Percentiles rank a stretch among this genome's conserved stretches.
Conservation (phyloP, 1,140 invertebrate species). For the Drosophila arawakana region DNA sequence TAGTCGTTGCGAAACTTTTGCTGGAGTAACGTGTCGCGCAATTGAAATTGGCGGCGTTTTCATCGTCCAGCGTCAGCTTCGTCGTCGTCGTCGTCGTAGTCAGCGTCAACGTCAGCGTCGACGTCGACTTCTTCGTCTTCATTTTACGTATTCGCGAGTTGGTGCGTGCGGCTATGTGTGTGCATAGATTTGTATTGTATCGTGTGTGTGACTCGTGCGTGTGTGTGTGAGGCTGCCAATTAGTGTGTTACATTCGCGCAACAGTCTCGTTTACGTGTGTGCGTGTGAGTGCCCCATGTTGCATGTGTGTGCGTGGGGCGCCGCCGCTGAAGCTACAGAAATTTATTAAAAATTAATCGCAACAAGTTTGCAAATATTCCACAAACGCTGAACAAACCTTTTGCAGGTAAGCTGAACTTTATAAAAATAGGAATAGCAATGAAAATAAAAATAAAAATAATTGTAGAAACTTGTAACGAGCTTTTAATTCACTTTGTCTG, state of each 20-base stretch:
- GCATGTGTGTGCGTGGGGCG: slow-evolving; percentile 34
- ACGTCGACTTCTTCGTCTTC: slow-evolving; percentile 17
- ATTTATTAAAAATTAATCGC: slow-evolving; percentile 28
- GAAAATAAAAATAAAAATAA: slow-evolving; percentile 3
- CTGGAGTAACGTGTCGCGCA: slow-evolving; percentile 75
- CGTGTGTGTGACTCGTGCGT: slow-evolving; percentile 2
- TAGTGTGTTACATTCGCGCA: slow-evolving; percentile 56
- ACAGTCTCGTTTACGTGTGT: slow-evolving; percentile 44
- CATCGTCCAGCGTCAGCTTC: slow-evolving; percentile 51
- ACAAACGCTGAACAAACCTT: not conserved
- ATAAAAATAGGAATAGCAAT: not conserved
- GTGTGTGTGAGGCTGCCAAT: slow-evolving; percentile 55
- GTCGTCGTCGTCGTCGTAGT: slow-evolving; percentile 28
- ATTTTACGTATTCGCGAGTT: slow-evolving; percentile 39
- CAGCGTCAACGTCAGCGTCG: slow-evolving; percentile 15
- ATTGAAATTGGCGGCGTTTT: slow-evolving; percentile 68
- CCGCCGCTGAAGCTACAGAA: slow-evolving; percentile 23
- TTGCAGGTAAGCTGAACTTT: slow-evolving; percentile 41
- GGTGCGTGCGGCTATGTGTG: slow-evolving; percentile 2
- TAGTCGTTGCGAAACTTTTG: slow-evolving; percentile 81
- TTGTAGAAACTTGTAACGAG: slow-evolving; percentile 30
- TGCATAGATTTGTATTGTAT: slow-evolving; percentile 7
- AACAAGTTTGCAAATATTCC: slow-evolving; percentile 21
- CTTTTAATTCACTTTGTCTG: slow-evolving; percentile 42
- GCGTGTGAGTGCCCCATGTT: slow-evolving; percentile 31